Percentiles rank a stretch among this genome's conserved stretches.
Conservation (phyloP, 2,113 vertebrate species). For the Cairina moschata region DNA sequence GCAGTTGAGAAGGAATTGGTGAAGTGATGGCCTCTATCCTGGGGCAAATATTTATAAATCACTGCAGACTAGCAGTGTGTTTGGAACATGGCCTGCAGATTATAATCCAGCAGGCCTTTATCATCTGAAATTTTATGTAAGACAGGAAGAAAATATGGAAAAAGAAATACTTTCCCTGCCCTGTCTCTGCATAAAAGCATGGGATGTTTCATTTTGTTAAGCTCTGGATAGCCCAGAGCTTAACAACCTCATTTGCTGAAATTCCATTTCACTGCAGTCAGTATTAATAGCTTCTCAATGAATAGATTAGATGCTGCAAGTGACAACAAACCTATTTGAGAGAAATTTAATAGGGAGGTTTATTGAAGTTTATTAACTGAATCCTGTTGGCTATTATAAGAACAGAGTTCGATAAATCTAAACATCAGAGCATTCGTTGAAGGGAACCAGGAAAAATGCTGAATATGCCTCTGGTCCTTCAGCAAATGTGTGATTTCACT, state of each 20-base stretch:
- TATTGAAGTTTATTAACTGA: constrained; percentile 80
- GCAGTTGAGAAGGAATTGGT: not conserved
- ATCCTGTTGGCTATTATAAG: constrained; percentile 76
- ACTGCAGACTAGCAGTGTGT: not conserved
- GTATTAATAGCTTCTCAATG: constrained; percentile 73
- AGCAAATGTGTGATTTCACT: constrained; percentile 24
- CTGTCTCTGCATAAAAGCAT: not conserved
- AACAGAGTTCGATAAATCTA: constrained; percentile 70
- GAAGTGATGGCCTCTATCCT: not conserved
- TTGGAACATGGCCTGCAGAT: not conserved
- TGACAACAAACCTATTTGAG: constrained; percentile 73
- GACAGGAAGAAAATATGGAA: not conserved
- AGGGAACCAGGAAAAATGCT: not conserved
- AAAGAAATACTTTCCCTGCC: not conserved
- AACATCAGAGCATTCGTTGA: constrained; percentile 53
- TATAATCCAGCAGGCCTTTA: not conserved
- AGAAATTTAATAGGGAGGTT: constrained; percentile 78
- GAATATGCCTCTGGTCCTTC: constrained; percentile 32
- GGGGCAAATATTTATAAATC: not conserved
- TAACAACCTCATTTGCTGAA: constrained; percentile 61
- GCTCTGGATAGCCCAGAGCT: constrained; percentile 49
- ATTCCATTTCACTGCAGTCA: constrained; percentile 65
- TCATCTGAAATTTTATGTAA: not conserved
- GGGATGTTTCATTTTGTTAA: constrained; percentile 15
- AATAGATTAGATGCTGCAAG: constrained; percentile 76